Conservation (phyloP, 2,113 vertebrate genomes). For the Halcyon senegalensis region DNA sequence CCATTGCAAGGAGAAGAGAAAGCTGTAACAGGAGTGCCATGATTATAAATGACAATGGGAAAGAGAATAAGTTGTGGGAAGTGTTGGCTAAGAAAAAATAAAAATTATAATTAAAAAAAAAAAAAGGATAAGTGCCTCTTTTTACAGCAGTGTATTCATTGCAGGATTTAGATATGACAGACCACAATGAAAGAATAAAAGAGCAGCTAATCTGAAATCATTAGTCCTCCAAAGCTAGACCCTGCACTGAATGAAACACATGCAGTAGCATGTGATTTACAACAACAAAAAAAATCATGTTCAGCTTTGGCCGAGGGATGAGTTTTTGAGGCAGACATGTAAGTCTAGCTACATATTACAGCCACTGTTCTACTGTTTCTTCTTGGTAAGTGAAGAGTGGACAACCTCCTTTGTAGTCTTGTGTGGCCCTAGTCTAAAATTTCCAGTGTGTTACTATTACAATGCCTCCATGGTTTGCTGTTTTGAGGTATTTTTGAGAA, state of each 20-base stretch:
- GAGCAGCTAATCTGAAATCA: neutral
- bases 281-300: neutral
- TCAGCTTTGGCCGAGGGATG: neutral
- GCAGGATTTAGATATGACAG: neutral
- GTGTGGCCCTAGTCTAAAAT: neutral
- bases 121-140: neutral
- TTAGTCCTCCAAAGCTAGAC: neutral
- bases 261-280: neutral
- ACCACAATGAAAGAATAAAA: neutral
- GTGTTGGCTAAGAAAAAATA: neutral
- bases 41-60: constrained; percentile 14
- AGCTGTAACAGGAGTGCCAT: neutral
- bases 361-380: neutral
- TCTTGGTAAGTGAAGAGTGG: neutral
- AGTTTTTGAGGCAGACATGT: neutral
- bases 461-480: neutral
- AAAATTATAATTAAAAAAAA: neutral
- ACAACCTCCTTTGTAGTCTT: neutral
- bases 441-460: neutral
- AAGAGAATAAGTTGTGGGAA: neutral
- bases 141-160: neutral
- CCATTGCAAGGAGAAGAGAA: constrained; percentile 6
- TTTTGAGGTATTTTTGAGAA: neutral
- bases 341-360: neutral
- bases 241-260: neutral